Conservation (phyloP, 2,113 vertebrate genomes). For the Talpa occidentalis region DNA sequence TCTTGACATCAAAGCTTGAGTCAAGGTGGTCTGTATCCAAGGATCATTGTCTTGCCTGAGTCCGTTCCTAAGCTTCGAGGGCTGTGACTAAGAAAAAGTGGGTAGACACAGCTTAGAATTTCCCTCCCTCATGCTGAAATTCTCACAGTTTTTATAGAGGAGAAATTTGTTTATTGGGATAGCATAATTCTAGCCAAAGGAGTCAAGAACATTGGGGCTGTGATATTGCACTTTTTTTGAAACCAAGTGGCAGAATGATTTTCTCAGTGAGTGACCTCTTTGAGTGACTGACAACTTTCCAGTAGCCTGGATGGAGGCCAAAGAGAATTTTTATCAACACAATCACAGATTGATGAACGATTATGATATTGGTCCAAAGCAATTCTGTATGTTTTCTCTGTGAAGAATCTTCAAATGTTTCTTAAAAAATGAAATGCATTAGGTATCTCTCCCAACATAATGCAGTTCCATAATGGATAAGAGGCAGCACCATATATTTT, state of each 20-base stretch:
- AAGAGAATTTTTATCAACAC: background rate
- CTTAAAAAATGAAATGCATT: background rate
- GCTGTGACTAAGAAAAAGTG: background rate
- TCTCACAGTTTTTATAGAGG: background rate
- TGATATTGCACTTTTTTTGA: background rate
- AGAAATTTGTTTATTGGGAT: background rate
- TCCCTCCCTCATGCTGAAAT: background rate
- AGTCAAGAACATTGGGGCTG: background rate
- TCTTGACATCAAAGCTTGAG: background rate
- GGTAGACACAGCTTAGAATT: background rate
- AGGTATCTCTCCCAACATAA: slow-evolving; percentile 38
- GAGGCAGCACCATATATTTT: slow-evolving; percentile 55
- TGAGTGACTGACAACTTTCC: background rate
- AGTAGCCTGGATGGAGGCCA: background rate
- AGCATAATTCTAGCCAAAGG: background rate
- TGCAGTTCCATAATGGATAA: slow-evolving; percentile 44
- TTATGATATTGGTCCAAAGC: background rate
- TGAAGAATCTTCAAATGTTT: background rate
- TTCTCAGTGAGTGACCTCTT: background rate
- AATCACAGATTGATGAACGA: background rate
- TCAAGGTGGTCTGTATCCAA: background rate
- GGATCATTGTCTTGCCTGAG: background rate
- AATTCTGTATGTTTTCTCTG: background rate
- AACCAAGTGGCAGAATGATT: background rate
- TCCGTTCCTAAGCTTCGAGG: background rate